Percentiles rank a stretch among this genome's conserved stretches.
Evolutionary conservation across 2,113 vertebrate species (phyloP).

Genomic region (Furnarius figulus): DNA sequence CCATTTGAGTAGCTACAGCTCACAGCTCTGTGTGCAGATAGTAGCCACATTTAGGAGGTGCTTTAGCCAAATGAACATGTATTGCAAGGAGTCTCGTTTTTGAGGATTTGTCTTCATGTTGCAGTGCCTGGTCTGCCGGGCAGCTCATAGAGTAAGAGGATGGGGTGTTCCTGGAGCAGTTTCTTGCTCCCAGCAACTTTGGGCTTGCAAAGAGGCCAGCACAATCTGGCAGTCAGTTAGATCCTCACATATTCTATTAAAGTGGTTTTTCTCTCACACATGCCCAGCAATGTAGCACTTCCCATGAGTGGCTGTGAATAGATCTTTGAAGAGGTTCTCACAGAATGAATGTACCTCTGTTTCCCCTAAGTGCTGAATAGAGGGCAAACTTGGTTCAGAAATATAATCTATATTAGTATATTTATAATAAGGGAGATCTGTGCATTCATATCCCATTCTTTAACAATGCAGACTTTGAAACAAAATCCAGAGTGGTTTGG

Average conservation of each 20-base stretch:
- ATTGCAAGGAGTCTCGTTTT: neutral
- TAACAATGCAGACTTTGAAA: neutral
- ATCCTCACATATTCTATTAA: constrained; percentile 7
- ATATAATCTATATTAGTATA: neutral
- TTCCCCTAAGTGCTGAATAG: neutral
- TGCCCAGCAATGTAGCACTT: neutral
- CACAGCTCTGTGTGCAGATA: neutral
- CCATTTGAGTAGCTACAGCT: neutral
- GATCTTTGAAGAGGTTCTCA: constrained; percentile 50
- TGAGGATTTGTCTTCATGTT: neutral
- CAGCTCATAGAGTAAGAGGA: neutral
- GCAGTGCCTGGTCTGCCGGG: neutral
- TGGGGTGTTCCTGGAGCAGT: neutral
- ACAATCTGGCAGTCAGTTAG: constrained; percentile 7
- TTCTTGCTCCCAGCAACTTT: neutral
- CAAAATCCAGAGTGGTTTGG: neutral
- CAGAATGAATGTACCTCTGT: constrained; percentile 60
- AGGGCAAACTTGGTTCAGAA: constrained; percentile 46
- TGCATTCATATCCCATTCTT: neutral
- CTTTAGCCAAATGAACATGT: neutral
- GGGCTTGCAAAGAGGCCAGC: neutral
- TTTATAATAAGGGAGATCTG: neutral
- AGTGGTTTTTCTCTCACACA: constrained; percentile 30
- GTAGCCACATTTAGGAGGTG: neutral
- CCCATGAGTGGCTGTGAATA: constrained; percentile 49